Percentiles rank a stretch among this genome's conserved stretches.
Conservation (phyloP, 37 sponge, comb jelly and placozoan species). For the Ianthella basta region DNA sequence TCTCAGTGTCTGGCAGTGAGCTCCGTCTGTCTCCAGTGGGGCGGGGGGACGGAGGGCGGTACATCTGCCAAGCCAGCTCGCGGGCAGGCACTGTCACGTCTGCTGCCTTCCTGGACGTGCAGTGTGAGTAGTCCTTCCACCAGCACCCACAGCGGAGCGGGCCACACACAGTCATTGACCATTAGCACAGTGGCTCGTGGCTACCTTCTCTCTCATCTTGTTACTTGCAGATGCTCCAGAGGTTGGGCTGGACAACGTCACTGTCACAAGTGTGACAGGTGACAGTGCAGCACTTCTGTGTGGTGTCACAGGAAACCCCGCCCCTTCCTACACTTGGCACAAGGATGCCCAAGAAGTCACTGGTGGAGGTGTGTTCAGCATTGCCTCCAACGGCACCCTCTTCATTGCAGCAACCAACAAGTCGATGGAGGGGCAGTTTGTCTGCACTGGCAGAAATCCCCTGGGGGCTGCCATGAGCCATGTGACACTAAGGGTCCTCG, state of each 20-base stretch:
- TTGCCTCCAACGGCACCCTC: neutral
- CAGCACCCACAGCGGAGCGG: no score
- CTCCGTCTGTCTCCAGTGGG: neutral
- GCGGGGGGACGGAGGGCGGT: constrained; percentile 16
- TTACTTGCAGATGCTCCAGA: constrained; percentile 16
- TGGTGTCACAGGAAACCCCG: constrained; percentile 50
- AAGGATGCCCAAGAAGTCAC: constrained; percentile 17
- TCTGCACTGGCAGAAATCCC: neutral
- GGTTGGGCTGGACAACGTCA: neutral
- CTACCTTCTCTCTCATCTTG: no score
- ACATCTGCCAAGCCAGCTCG: constrained; percentile 20
- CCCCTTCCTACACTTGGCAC: constrained; percentile 51
- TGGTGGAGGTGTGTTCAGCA: neutral
- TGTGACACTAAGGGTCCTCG: neutral
- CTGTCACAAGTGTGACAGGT: constrained; percentile 37
- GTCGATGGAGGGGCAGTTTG: neutral
- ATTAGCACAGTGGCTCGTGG: no score
- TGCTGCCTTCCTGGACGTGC: constrained; percentile 17
- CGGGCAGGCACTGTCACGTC: neutral
- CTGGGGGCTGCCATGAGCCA: neutral
- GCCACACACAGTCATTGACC: no score
- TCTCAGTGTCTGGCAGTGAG: neutral
- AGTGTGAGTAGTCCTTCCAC: neutral
- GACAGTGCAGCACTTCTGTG: constrained; percentile 44
- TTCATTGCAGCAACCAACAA: neutral